These are phyloP conservation scores for Grantiella picta DNA, from an alignment of 2,113 vertebrate genomes.

Conservation along the genomic window DNA sequence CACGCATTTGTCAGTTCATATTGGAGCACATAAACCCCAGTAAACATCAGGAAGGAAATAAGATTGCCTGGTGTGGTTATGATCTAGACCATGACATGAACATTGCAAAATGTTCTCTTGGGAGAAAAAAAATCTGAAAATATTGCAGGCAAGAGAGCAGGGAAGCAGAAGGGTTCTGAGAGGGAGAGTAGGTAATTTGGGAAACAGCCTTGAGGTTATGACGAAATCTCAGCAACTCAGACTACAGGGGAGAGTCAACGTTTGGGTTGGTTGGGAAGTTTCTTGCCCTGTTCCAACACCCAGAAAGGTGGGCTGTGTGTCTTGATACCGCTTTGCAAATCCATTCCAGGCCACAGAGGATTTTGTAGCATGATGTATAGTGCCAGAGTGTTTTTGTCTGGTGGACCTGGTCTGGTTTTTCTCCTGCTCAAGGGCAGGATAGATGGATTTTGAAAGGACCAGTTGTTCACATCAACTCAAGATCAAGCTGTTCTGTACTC, in stretches of 20 bases:
- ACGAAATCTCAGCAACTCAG: not conserved
- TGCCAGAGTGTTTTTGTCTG: not conserved
- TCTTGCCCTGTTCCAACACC: not conserved
- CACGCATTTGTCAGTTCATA: slow-evolving; percentile 48
- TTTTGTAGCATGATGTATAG: not conserved
- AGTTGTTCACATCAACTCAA: not conserved
- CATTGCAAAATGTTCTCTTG: not conserved
- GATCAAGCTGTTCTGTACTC: not conserved
- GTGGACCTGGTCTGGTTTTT: not conserved
- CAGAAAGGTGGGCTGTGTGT: not conserved
- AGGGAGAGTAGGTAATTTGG: not conserved
- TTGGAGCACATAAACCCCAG: not conserved
- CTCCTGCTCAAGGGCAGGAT: not conserved
- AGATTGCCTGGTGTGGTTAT: slow-evolving; percentile 36
- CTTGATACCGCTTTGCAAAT: not conserved
- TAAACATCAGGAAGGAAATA: slow-evolving; percentile 39
- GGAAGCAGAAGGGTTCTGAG: not conserved
- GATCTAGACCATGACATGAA: slow-evolving; percentile 11
- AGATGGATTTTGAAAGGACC: not conserved
- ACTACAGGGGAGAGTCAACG: not conserved
- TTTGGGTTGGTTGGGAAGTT: not conserved
- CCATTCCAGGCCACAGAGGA: not conserved
- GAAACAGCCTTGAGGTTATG: not conserved
- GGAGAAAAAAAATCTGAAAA: slow-evolving; percentile 22
- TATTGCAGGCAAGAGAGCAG: not conserved